Evolutionary conservation across 2,888 invertebrate species (phyloP).

Genomic region (Trichopria drosophilae): DNA sequence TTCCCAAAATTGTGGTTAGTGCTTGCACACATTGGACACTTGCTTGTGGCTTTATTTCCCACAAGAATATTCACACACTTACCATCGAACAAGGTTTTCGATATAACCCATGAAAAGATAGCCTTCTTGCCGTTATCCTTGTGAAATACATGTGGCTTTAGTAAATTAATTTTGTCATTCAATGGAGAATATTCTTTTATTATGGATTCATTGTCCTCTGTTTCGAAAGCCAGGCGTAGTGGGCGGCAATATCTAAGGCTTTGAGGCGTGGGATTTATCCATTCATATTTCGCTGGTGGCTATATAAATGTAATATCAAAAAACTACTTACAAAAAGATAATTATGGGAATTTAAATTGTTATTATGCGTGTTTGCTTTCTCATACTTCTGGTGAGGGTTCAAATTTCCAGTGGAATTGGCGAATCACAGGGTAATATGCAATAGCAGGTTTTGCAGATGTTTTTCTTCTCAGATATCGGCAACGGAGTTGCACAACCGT

Average conservation of each 20-base stretch:
- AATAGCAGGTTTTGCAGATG: conserved; percentile 6
- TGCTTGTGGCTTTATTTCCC: not conserved
- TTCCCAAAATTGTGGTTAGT: conserved; percentile 4
- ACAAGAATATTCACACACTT: conserved; percentile 3
- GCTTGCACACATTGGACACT: not conserved
- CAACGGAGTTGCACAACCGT: conserved; percentile 11
- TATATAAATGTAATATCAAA: conserved; percentile 3
- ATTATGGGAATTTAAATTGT: conserved; percentile 9
- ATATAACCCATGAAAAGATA: not conserved
- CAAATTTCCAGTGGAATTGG: conserved; percentile 8
- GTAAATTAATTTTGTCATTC: not conserved
- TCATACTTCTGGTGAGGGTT: conserved; percentile 9
- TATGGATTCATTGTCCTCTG: conserved; percentile 4
- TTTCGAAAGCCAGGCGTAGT: conserved; percentile 3
- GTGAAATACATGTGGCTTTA: not conserved
- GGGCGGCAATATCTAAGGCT: conserved; percentile 4
- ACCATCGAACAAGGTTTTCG: conserved; percentile 1
- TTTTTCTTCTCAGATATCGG: conserved; percentile 4
- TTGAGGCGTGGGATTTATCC: conserved; percentile 14
- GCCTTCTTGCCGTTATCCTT: not conserved
- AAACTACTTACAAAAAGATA: conserved; percentile 7
- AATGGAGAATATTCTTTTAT: conserved; percentile 6
- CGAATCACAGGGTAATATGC: conserved; percentile 3
- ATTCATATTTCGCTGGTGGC: not conserved
- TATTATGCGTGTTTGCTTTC: conserved; percentile 1